Base-by-base conservation (phyloP, 1,140 invertebrate species). In the Calliopsis andreniformis region DNA sequence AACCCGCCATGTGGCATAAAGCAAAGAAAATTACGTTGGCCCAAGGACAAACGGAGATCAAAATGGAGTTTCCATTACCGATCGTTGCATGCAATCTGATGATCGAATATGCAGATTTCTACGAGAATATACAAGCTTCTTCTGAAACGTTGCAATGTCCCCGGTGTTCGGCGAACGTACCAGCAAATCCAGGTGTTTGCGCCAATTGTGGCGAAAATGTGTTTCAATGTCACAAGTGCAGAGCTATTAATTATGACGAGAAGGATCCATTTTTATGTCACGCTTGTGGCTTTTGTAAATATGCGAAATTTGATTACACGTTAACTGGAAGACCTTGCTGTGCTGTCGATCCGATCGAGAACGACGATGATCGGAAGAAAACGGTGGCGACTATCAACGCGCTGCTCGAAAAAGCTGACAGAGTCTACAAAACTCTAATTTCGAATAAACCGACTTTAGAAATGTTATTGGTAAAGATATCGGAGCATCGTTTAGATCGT, bases 231-330 rank as follows among this genome's bases (percentile, higher is more conserved):
- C 97, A 99, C 91, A 99, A 99, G 92, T 99, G 98, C 92, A 95
- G 97, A 18, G 97, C 98, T 0, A 99, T 99, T 79, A 99, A 99
- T 92, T 99, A 99, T 92, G 98, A 99, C 90, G 98, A 99, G 90
- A 99, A 99, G 90, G 98, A 99, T 93, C 98, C 98, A 2, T 99
- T 99, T 94, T 91, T 99, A 16, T 99, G 98, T 90, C 98, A 99
- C 92, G 96, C 98, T 10, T 99, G 98, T 92, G 98, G 98, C 2
- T 99, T 99, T 92, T 99, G 98, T 93, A 99, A 99, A 92, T 99
- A 99, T 92, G 98, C 98, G n/a, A 99, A 99, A 91, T 99, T 99
- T 91, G 98, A 99, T 92, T 98, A 97, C 88, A 98, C 96, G 12
- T 93, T 99, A 58, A 96, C 96, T 4, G 98, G 96, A 2, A 94